Evolutionary conservation across 2,797 vertebrate genomes (phyloP).

Genomic region (Muraenolepis orangiensis): DNA sequence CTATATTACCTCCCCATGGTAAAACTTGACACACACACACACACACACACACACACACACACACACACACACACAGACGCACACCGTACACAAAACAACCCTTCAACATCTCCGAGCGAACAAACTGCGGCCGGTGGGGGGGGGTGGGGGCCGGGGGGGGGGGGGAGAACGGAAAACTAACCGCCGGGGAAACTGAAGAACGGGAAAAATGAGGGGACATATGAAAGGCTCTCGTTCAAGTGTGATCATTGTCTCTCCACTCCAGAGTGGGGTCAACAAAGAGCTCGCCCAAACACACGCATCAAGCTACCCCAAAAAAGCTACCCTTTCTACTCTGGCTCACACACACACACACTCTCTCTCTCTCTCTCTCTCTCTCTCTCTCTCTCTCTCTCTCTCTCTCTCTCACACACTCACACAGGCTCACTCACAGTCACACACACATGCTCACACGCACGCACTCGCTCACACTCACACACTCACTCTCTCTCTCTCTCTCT

Average conservation of each 20-base stretch:
- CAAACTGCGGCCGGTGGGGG: background rate
- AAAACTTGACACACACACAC: too few species aligned
- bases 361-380: too few species aligned
- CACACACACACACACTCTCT: too few species aligned
- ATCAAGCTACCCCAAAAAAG: slow-evolving; percentile 40
- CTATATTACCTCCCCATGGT: background rate
- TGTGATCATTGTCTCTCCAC: slow-evolving; percentile 64
- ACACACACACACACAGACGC: too few species aligned
- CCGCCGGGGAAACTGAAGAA: slow-evolving; percentile 24
- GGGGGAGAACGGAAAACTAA: slow-evolving; percentile 15
- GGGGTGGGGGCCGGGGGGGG: too few species aligned
- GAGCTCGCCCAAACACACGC: slow-evolving; percentile 53
- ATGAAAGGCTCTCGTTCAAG: slow-evolving; percentile 52
- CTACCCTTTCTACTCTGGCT: slow-evolving; percentile 53
- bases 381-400: too few species aligned
- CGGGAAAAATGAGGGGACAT: slow-evolving; percentile 18
- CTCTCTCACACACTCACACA: too few species aligned
- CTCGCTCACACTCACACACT: too few species aligned
- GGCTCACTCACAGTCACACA: too few species aligned
- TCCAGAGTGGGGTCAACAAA: slow-evolving; percentile 70
- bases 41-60: too few species aligned
- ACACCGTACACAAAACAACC: background rate
- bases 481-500: too few species aligned
- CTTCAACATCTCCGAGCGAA: background rate
- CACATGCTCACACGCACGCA: too few species aligned